A percentile compares a stretch with the other conserved stretches of the same genome.
These are phyloP conservation scores for Aelia acuminata DNA, from an alignment of 2,888 invertebrate genomes.

Conservation along the genomic window DNA sequence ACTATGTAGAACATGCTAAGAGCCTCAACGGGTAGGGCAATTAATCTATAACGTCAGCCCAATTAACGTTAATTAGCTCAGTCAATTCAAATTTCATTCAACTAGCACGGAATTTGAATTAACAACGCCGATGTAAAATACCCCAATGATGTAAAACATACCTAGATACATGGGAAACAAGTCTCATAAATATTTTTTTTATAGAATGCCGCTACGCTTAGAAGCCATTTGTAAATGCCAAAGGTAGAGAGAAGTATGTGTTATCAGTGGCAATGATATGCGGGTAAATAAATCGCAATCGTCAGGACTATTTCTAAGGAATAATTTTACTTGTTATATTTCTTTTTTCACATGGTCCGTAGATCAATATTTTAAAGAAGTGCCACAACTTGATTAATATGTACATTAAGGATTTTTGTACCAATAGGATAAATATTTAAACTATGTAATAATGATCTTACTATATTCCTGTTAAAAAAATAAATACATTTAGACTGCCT, in stretches of 20 bases:
- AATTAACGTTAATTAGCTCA: neutral
- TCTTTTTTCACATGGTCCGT: neutral
- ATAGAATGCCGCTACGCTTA: neutral
- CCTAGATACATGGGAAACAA: neutral
- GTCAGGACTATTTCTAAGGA: neutral
- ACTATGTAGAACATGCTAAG: neutral
- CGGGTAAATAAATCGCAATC: neutral
- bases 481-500: no score
- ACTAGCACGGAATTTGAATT: neutral
- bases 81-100: neutral
- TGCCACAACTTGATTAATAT: neutral
- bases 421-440: no score
- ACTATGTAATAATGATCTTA: no score
- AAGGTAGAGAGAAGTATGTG: neutral
- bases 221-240: conserved; percentile 11
- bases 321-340: neutral
- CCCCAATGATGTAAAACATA: neutral
- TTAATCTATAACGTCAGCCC: neutral
- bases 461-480: no score
- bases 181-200: neutral
- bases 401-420: no score
- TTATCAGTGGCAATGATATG: neutral
- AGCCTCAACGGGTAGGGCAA: neutral
- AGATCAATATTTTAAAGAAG: neutral
- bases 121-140: neutral